Base-by-base conservation (phyloP, 1,140 invertebrate species). In the Pinna nobilis region DNA sequence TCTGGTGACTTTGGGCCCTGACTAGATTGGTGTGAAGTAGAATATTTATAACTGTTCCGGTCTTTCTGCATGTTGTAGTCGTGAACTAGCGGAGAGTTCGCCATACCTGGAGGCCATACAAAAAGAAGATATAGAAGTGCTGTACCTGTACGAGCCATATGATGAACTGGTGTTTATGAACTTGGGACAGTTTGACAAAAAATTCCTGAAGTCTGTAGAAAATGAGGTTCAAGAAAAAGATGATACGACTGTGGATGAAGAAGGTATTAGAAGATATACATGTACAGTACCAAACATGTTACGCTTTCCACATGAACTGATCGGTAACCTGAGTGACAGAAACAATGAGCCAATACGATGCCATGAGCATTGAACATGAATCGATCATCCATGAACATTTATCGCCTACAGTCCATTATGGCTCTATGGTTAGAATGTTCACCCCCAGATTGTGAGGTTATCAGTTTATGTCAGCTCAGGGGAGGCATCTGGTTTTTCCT, bases 131-230 rank as follows among this genome's bases (percentile, higher is more conserved):
- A 91, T 95, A 3, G 96, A 99, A 91, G 97, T 99, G 1, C 86
- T 99, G 2, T 98, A 98, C 87, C 96, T 96, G 84, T 98, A 97
- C 83, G 97, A 99, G 82, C 93, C 94, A 0, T 97, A 98, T 81
- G 98, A 99, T 90, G 98, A 99, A 89, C 89, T 98, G 28, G 96
- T 99, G 11, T 89, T 99, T 0, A 93, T 98, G 91, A 95, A 98
- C 80, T 88, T 99, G 25, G 92, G 92, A 76, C 92, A 96, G 84
- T 99, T 95, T 86, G 93, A 94, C 71, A 92, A 92, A 57, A 93
- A 94, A 81, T 91, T 92, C 63, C 90, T 99, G 0, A 93, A 94
- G 0, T 98, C 97, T 0, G 95, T 98, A 6, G 97, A 99, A 89
- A 98, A 97, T 87, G 96, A 98, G 88, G 94, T 98, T 93, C 91